Evolutionary conservation across 2,797 vertebrate species (phyloP), one percentile per base, ranked within the genome.

Genomic region (Jordanella pulchra): DNA sequence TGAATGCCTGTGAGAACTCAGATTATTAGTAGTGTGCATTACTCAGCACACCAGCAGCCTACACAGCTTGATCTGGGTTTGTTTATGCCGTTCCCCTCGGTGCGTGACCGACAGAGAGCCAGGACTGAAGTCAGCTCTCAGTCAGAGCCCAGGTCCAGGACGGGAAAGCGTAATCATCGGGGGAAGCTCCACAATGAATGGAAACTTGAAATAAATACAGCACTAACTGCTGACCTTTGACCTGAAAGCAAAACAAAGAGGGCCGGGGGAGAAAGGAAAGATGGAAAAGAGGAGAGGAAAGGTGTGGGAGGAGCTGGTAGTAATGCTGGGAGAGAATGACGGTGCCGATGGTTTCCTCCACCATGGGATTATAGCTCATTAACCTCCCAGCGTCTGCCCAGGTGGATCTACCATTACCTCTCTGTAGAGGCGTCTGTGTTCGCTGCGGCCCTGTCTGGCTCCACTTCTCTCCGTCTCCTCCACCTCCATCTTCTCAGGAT

Each of bases 401-500:
- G 27, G 47, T 10, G 47, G 65, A 27, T 28, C 15, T 53, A 13
- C 47, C 3, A 15, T 60, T 90, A 94, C 94, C 93, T 94, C 92
- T 93, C 85, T 86, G 67, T 93, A 86, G 89, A 91, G 91, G 61
- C 91, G 91, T 25, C 95, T 83, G 50, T 89, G 93, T 77, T 95
- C 93, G 63, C 94, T 94, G n/a, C 95, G 93, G 67, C 95, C 95
- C 78, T 93, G 94, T 71, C 94, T 85, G 73, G 63, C 82, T 71
- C 86, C 87, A 3, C 86, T 73, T 44, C 76, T 85, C 30, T 73
- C 86, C 0, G 84, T 73, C 84, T 94, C 93, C 27, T 94, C 94
- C 80, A 94, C 93, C 80, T 95, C 95, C 95, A 95, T 95, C 84
- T 90, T 92, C 85, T 94, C 95, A 0, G 79, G 89, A 48, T 95